phyloP scores from a whole-genome alignment of 2,888 invertebrate genomes.

The Isotomurus palustris region DNA sequence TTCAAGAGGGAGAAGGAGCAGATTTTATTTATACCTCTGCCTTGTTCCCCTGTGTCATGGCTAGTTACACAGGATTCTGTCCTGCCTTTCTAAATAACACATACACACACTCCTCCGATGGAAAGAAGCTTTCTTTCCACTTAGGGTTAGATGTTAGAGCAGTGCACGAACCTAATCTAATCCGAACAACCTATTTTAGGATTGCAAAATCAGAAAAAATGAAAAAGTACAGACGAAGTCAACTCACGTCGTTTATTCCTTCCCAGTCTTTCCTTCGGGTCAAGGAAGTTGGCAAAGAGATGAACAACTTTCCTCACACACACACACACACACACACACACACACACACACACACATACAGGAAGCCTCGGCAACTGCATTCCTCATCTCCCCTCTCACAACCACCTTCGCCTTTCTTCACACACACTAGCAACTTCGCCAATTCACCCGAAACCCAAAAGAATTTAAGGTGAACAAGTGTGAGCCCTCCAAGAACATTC shows the following conservation, averaged over 20 bases:
- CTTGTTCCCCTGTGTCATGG: slow-evolving; percentile 7
- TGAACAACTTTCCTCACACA: too few species aligned
- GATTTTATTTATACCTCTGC: slow-evolving; percentile 11
- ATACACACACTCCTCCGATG: neutral
- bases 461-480: too few species aligned
- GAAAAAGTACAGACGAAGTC: slow-evolving; percentile 29
- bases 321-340: too few species aligned
- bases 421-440: too few species aligned
- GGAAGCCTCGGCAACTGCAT: neutral
- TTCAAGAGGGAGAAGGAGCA: slow-evolving; percentile 3
- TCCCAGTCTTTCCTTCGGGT: slow-evolving; percentile 2
- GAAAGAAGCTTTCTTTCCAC: neutral
- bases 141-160: neutral
- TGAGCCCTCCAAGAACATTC: too few species aligned
- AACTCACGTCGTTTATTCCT: slow-evolving; percentile 29
- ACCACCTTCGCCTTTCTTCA: neutral
- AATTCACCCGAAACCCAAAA: too few species aligned
- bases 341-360: too few species aligned
- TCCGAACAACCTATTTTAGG: slow-evolving; percentile 38
- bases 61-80: slow-evolving; percentile 1
- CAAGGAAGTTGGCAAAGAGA: neutral
- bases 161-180: slow-evolving; percentile 28
- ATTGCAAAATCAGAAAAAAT: slow-evolving; percentile 38
- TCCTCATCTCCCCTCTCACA: neutral
- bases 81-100: too few species aligned